These are phyloP conservation scores for Amphipyra berbera DNA, from an alignment of 2,888 invertebrate species.

Conservation along the genomic window DNA sequence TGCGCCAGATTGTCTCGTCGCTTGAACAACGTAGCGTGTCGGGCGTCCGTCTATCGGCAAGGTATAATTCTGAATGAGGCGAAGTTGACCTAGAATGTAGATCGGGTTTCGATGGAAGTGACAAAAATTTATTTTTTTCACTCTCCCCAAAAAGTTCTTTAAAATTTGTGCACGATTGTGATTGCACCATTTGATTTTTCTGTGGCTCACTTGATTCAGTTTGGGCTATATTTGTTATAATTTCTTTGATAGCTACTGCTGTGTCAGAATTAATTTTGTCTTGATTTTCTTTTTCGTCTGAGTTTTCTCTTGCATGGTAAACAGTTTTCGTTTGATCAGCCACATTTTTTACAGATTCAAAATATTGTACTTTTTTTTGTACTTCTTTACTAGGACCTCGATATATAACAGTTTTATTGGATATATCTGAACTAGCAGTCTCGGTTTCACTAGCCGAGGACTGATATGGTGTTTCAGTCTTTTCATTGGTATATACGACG, in stretches of 20 bases:
- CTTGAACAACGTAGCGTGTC: conserved; percentile 90
- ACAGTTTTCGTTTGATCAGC: conserved; percentile 84
- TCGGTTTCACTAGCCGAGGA: conserved; percentile 92
- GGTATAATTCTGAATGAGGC: conserved; percentile 86
- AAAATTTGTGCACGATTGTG: conserved; percentile 93
- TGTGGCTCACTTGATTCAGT: conserved; percentile 64
- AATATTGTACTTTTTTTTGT: conserved; percentile 94
- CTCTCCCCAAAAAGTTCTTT: conserved; percentile 95
- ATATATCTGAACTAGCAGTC: conserved; percentile 93
- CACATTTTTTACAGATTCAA: conserved; percentile 92
- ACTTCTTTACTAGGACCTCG: conserved; percentile 91
- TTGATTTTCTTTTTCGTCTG: conserved; percentile 83
- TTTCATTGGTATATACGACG: conserved; percentile 71
- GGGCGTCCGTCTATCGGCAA: conserved; percentile 84
- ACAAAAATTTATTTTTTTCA: conserved; percentile 90
- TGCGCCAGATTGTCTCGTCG: conserved; percentile 92
- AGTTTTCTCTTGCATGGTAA: conserved; percentile 88
- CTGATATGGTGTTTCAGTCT: conserved; percentile 74
- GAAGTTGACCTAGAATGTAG: conserved; percentile 87
- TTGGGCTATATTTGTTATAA: conserved; percentile 58
- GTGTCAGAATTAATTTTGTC: conserved; percentile 51
- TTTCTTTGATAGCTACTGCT: conserved; percentile 29
- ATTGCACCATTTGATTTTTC: conserved; percentile 83
- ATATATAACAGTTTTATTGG: conserved; percentile 92
- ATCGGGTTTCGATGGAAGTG: conserved; percentile 85